These are phyloP conservation scores for Thunnus maccoyii DNA, from an alignment of 2,113 vertebrate genomes.

Conservation along the genomic window DNA sequence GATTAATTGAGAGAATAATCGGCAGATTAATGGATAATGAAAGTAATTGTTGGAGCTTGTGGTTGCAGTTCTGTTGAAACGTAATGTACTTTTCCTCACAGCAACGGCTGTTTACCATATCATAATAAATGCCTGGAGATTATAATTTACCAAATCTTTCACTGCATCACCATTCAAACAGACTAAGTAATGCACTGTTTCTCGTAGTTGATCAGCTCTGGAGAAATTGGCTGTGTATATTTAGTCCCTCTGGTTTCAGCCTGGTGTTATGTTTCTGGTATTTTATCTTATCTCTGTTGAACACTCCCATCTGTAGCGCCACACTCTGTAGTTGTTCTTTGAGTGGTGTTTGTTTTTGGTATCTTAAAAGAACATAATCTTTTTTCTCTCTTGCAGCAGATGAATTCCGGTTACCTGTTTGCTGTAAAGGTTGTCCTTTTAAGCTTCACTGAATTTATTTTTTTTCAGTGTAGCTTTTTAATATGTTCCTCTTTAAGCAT, in stretches of 20 bases:
- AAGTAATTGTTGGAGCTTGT: neutral
- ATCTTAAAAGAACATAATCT: neutral
- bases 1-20: too few relatives aligned
- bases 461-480: constrained; percentile 17
- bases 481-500: neutral
- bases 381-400: neutral
- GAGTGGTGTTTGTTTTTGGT: constrained; percentile 4
- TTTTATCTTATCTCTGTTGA: constrained; percentile 53
- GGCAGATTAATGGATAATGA: neutral
- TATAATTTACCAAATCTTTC: neutral
- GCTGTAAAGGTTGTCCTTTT: neutral
- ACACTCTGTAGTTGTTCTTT: constrained; percentile 11
- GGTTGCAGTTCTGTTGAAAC: neutral
- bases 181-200: neutral
- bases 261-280: constrained; percentile 24
- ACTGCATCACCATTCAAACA: neutral
- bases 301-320: constrained; percentile 46
- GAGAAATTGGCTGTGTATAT: neutral
- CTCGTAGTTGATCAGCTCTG: neutral
- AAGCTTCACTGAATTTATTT: neutral
- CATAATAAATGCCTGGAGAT: neutral
- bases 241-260: constrained; percentile 9
- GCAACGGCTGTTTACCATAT: neutral
- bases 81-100: neutral
- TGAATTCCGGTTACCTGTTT: neutral